Evolutionary conservation across 1,140 invertebrate genomes (phyloP).

Genomic region (Neodiprion pinetum): DNA sequence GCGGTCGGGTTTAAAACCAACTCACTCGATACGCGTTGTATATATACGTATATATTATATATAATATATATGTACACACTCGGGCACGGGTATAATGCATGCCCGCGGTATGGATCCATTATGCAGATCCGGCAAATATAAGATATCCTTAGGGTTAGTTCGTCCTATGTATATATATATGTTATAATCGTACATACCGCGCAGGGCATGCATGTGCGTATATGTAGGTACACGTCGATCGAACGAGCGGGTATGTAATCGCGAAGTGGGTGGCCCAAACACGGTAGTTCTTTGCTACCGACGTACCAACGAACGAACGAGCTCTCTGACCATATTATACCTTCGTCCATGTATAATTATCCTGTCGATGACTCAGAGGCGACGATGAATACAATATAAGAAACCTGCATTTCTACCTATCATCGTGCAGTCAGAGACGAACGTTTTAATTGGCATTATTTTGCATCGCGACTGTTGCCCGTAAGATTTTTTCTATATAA

Average conservation of each 20-base stretch:
- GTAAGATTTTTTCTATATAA: too few species aligned
- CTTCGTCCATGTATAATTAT: slow-evolving; percentile 22
- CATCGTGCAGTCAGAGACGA: too few species aligned
- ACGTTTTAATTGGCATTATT: too few species aligned
- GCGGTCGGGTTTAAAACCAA: not conserved
- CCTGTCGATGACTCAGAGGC: slow-evolving; percentile 22
- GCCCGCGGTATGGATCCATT: slow-evolving; percentile 4
- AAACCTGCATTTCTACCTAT: not conserved
- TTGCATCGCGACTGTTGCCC: too few species aligned
- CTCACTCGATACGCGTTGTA: too few species aligned
- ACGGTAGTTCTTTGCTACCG: slow-evolving; percentile 13
- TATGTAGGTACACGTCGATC: not conserved
- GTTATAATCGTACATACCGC: not conserved
- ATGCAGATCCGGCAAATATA: slow-evolving; percentile 19
- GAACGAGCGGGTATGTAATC: not conserved
- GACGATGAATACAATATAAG: not conserved
- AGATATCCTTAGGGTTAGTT: slow-evolving; percentile 16
- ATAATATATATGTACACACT: too few species aligned
- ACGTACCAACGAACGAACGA: slow-evolving; percentile 5
- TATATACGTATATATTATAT: too few species aligned
- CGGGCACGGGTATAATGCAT: not conserved
- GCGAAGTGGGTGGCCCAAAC: slow-evolving; percentile 15
- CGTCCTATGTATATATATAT: not conserved
- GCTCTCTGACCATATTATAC: not conserved
- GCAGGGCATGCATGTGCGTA: too few species aligned